phyloP scores from a whole-genome alignment of 2,888 invertebrate genomes.

The Scaptomyza parva region DNA sequence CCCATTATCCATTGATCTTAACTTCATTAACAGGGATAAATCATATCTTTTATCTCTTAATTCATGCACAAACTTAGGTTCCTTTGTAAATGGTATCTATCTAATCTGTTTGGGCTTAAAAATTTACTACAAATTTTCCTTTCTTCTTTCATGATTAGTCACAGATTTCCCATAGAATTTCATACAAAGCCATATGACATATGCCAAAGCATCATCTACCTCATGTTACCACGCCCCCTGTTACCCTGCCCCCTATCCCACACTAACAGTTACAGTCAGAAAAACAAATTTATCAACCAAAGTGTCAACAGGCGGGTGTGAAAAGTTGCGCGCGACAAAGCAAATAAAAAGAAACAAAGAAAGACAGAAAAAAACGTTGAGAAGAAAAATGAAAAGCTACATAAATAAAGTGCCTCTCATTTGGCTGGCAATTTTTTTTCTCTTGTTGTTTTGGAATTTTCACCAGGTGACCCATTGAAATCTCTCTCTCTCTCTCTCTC shows the following conservation, averaged over 20 bases:
- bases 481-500: background rate
- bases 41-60: background rate
- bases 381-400: constrained; percentile 36
- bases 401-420: constrained; percentile 44
- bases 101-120: background rate
- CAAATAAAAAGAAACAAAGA: constrained; percentile 27
- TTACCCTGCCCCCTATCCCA: background rate
- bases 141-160: constrained; percentile 37
- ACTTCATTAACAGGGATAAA: background rate
- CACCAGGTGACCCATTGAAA: constrained; percentile 55
- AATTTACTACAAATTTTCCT: background rate
- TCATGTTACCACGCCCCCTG: background rate
- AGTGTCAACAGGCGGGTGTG: constrained; percentile 68
- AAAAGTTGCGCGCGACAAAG: constrained; percentile 50
- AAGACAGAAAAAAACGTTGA: constrained; percentile 26
- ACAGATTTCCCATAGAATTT: constrained; percentile 26
- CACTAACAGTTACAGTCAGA: too few relatives aligned
- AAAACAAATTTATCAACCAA: constrained; percentile 60
- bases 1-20: too few relatives aligned
- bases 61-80: background rate
- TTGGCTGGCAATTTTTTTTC: constrained; percentile 35
- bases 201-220: constrained; percentile 23
- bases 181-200: constrained; percentile 48
- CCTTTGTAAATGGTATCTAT: background rate
- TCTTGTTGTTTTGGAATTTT: constrained; percentile 64